Evolutionary conservation across 2,888 invertebrate genomes (phyloP), one percentile per base, ranked within the genome.

Genomic region (Drosophila borealis): DNA sequence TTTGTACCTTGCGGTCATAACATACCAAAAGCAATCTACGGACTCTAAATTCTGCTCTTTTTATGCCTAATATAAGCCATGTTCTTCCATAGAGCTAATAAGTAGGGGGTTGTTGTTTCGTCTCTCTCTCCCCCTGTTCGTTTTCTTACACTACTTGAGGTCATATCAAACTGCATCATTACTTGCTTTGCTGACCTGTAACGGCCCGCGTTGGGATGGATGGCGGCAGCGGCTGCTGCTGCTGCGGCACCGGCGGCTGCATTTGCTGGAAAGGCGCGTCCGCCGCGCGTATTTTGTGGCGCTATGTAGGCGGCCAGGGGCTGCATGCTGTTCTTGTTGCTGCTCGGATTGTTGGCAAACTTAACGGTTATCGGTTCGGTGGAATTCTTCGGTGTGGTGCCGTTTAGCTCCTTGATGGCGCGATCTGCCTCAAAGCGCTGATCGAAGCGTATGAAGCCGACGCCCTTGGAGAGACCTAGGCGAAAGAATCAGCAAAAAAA

Each of bases 391-490:
- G 98, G 98, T 92, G 97, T 95, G 84, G 96, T 96, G 80, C 97
- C 97, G 93, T 98, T 97, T 89, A 98, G 93, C 93, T 97, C 97
- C 93, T 96, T 96, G 89, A 98, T 98, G 63, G 98, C 98, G 56
- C 96, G 94, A 92, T 98, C 98, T 42, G 98, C 98, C 92, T 98
- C 98, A 83, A 95, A 94, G 76, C 97, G 95, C 93, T 97, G 97
- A 93, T 98, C 98, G 93, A 98, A 98, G 79, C 98, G 95, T 90
- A 98, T 98, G 93, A 98, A 98, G 66, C 98, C 98, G 78, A 98
- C 98, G 80, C 98, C 98, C 93, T 98, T 98, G 74, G 97, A 98
- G 90, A 97, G 94, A 89, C 98, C 98, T 95, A 36, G 19, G 3
- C 13, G 10, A 17, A 14, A 61, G 6, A 10, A 25, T 36, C 3